These are phyloP conservation scores for Arremon brunneinucha DNA, from an alignment of 2,797 vertebrate genomes.

Conservation along the genomic window DNA sequence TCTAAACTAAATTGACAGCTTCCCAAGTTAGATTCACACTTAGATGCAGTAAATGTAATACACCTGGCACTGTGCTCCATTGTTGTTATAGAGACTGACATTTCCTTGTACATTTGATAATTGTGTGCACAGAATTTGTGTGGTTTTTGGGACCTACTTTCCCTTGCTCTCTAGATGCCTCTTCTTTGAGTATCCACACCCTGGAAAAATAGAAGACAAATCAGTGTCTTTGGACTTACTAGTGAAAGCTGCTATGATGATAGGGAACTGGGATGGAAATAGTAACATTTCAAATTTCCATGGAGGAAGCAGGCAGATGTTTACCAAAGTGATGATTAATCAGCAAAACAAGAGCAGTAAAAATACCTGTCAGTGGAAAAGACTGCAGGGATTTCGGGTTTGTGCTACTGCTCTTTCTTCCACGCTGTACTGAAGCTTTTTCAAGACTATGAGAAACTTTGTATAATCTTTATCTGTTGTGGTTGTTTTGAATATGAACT, in stretches of 20 bases:
- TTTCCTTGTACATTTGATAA: not conserved
- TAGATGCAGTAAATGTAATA: not conserved
- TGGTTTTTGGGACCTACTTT: not conserved
- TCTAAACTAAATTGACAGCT: not conserved
- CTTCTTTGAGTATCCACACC: not conserved
- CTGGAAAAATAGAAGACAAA: not conserved
- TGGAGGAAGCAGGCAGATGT: not conserved
- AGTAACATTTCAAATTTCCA: not conserved
- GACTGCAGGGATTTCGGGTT: not conserved
- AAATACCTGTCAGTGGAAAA: not conserved
- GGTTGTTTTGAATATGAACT: not conserved
- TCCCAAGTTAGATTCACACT: not conserved
- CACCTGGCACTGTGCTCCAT: not conserved
- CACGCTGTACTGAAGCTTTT: not conserved
- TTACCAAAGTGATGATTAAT: not conserved
- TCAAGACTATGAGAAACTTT: not conserved
- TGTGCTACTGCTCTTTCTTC: not conserved
- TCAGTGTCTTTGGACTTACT: not conserved
- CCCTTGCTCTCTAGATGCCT: not conserved
- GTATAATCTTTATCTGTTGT: not conserved
- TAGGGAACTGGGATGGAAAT: not conserved
- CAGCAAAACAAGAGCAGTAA: not conserved
- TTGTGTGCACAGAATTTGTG: not conserved
- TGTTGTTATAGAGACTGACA: not conserved
- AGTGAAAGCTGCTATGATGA: not conserved